Conservation (phyloP, 2,797 vertebrate genomes). For the Alca torda region DNA sequence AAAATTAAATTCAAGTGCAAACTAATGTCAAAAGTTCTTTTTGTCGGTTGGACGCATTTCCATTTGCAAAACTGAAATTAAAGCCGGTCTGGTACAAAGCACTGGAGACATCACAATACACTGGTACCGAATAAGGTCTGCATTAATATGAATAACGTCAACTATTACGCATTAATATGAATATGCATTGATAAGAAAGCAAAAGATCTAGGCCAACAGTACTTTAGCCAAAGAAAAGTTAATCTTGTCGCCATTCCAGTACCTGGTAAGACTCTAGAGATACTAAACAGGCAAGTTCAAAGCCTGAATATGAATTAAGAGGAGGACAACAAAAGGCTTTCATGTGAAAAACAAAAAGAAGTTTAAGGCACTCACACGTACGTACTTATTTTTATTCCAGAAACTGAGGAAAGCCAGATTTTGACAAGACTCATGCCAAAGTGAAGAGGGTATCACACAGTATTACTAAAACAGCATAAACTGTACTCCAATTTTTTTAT, state of each 20-base stretch:
- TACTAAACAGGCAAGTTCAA: not conserved
- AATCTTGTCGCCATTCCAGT: not conserved
- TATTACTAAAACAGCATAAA: not conserved
- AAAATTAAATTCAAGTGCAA: not conserved
- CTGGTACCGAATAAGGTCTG: not conserved
- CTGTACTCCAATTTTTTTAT: not conserved
- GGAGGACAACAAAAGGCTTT: not conserved
- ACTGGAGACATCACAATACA: not conserved
- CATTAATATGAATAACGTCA: not conserved
- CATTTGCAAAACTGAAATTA: not conserved
- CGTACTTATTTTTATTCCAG: not conserved
- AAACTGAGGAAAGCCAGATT: not conserved
- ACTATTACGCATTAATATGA: not conserved
- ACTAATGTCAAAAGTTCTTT: not conserved
- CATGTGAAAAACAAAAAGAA: not conserved
- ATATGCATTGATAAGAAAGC: not conserved
- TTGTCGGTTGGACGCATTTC: not conserved
- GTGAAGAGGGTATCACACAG: not conserved
- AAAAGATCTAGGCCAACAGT: not conserved
- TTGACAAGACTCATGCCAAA: not conserved
- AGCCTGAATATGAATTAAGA: not conserved
- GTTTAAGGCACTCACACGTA: not conserved
- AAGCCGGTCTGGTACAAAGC: not conserved
- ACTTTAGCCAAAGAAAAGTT: not conserved
- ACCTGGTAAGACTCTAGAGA: not conserved